phyloP scores from a whole-genome alignment of 2,797 vertebrate genomes.

The Mus minutoides region DNA sequence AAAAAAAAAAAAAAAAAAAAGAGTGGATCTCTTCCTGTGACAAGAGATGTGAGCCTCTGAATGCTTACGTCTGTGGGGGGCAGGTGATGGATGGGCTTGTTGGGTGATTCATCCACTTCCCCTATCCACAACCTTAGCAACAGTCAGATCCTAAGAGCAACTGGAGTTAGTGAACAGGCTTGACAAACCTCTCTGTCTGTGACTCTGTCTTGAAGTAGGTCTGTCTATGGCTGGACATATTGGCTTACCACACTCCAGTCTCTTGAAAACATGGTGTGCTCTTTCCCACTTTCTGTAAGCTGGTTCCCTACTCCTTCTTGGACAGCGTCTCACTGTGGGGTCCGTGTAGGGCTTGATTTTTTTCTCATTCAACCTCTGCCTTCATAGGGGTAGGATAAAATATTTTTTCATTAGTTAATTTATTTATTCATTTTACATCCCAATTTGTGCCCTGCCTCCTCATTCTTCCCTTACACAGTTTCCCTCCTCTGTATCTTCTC shows the following conservation, averaged over 20 bases:
- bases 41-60: background rate
- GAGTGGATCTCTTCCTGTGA: background rate
- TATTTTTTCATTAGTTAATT: background rate
- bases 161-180: background rate
- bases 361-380: background rate
- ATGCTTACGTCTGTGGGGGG: background rate
- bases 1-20: too few relatives aligned
- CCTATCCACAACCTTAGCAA: background rate
- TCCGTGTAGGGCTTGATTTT: background rate
- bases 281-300: background rate
- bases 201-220: background rate
- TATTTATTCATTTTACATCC: background rate
- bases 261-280: background rate
- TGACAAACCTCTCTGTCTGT: background rate
- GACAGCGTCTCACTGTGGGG: background rate
- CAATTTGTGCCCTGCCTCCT: too few relatives aligned
- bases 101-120: background rate
- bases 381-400: background rate
- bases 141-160: background rate
- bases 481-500: background rate
- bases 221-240: background rate
- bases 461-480: background rate
- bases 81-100: background rate
- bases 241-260: background rate
- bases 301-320: too few relatives aligned